Evolutionary conservation across 2,888 invertebrate genomes (phyloP).

Genomic region (Troides aeacus): DNA sequence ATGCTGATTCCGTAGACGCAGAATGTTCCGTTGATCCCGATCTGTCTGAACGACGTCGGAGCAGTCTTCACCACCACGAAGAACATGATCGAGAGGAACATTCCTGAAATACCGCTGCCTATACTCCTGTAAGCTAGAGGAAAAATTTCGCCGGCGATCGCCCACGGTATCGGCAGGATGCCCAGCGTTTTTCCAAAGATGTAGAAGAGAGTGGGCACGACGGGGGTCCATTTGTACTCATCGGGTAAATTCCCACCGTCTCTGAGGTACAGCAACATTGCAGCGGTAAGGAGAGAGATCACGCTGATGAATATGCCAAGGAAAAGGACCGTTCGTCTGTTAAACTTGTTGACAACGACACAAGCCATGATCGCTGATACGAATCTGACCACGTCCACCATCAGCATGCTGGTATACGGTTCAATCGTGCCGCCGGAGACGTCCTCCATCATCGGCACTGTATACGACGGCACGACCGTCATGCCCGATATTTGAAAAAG

Average conservation of each 20-base stretch:
- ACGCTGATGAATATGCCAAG: conserved; percentile 81
- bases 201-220: conserved; percentile 76
- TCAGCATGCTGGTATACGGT: conserved; percentile 81
- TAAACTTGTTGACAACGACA: conserved; percentile 78
- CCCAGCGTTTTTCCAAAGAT: conserved; percentile 81
- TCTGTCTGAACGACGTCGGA: conserved; percentile 73
- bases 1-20: conserved; percentile 79
- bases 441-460: conserved; percentile 81
- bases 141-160: conserved; percentile 86
- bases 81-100: conserved; percentile 81
- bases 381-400: conserved; percentile 83
- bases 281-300: conserved; percentile 75
- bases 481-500: conserved; percentile 85
- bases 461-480: conserved; percentile 85
- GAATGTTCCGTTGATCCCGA: conserved; percentile 82
- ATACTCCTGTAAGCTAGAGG: conserved; percentile 81
- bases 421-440: conserved; percentile 80
- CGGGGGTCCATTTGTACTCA: conserved; percentile 65
- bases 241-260: conserved; percentile 57
- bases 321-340: conserved; percentile 81
- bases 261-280: conserved; percentile 63
- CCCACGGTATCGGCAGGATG: conserved; percentile 84
- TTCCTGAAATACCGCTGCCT: conserved; percentile 83
- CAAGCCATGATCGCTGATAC: conserved; percentile 81
- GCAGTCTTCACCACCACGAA: conserved; percentile 84